Base-by-base conservation (phyloP, 2,797 vertebrate species). In the Cryptoblepharus egeriae region DNA sequence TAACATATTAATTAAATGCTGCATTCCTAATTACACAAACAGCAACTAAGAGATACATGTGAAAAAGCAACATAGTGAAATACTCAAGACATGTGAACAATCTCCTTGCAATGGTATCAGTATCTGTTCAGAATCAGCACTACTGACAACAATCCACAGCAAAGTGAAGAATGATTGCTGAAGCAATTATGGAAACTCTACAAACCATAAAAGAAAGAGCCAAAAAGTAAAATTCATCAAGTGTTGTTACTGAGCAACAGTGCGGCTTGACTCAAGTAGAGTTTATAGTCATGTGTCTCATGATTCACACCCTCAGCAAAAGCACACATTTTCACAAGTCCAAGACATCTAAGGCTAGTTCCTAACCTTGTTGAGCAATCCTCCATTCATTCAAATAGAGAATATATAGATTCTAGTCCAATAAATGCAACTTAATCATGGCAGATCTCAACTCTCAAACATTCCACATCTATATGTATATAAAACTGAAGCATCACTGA, bases 1-100 rank as follows among this genome's bases (percentile, higher is more conserved):
- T 83, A 91, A 92, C 82, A 84, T 30, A 74, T 71, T 1, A 0
- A 79, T 89, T 93, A 88, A 86, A 88, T 89, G 89, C 83, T 88
- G 89, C 85, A 92, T 89, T 93, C 86, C 84, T 85, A 86, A 83
- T 60, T 55, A 15, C 4, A 24, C 22, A 58, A 58, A 57, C 22
- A 57, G 16, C 16, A 57, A 22, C 55, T 20, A 2, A 58, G 57
- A 58, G 22, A 20, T 58, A 13, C 49, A 42, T 30, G 37, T 32
- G 32, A 85, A n/a, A 32, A 92, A 72, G 57, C 3, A 61, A n/a
- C 80, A 76, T 71, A 83, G 58, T 52, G 55, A 85, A 37, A 88
- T 69, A 84, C 52, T 75, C 79, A 74, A 89, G 81, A 57, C 69
- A 79, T 77, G 86, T 79, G 86, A 90, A 92, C 91, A 82, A 26